Conservation (phyloP, 1,140 invertebrate genomes). For the Drosophila navojoa region DNA sequence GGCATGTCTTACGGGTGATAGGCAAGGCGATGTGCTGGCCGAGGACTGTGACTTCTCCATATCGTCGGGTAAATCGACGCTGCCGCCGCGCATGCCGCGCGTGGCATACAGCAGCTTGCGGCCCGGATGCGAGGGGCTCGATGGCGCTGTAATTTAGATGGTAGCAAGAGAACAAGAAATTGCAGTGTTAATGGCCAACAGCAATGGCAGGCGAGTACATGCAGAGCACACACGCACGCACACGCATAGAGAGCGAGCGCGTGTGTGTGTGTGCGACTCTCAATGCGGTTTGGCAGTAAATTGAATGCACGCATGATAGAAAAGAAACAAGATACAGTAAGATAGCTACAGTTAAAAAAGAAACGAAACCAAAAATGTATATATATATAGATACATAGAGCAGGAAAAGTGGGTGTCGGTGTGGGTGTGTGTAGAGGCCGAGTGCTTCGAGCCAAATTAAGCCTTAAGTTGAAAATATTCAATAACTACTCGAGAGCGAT, state of each 20-base stretch:
- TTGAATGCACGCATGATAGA: conserved; percentile 52
- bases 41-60: conserved; percentile 96
- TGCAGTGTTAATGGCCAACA: conserved; percentile 33
- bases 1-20: conserved; percentile 89
- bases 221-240: conserved; percentile 13
- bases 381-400: conserved; percentile 15
- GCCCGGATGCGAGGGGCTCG: conserved; percentile 91
- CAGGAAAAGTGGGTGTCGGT: conserved; percentile 11
- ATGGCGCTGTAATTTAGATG: conserved; percentile 89
- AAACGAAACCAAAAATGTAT: conserved; percentile 6
- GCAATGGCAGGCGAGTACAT: conserved; percentile 18
- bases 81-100: conserved; percentile 94
- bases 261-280: conserved; percentile 1
- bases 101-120: conserved; percentile 89
- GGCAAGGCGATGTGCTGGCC: conserved; percentile 95
- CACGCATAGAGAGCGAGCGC: not conserved
- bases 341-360: conserved; percentile 10
- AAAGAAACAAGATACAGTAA: conserved; percentile 37
- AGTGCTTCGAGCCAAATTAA: conserved; percentile 21
- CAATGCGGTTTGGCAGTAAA: conserved; percentile 34
- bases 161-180: conserved; percentile 32
- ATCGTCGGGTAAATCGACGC: conserved; percentile 95
- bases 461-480: conserved; percentile 27
- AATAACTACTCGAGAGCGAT: conserved; percentile 4
- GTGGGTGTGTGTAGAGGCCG: no score